Evolutionary conservation across 2,113 vertebrate species (phyloP), one percentile per base, ranked within the genome.

Genomic region (Lanius ludovicianus): DNA sequence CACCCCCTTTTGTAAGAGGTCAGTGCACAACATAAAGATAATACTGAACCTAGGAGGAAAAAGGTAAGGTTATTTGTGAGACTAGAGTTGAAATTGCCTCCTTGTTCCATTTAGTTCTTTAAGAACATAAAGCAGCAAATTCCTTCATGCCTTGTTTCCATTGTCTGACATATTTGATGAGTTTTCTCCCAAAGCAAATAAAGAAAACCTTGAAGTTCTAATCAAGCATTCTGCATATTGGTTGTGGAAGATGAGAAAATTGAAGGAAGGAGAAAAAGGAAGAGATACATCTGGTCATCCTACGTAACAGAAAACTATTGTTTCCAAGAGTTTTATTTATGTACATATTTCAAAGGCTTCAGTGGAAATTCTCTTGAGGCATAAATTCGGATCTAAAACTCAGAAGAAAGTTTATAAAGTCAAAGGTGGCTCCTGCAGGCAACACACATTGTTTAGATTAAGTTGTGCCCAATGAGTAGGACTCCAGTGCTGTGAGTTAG

Each of bases 1-100:
- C 74, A 65, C 79, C 76, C 55, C 35, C n/a, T 44, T 95, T 77
- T 67, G 70, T 77, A 81, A 12, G 56, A 81, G 85, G 79, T 93
- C 83, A 92, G 71, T 6, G 28, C 59, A 94, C 84, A 85, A 67
- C 47, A 89, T 31, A 87, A 89, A 96, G 81, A 80, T 69, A 94
- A 93, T 89, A 77, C 76, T 64, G 76, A 87, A 83, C 20, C 28
- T 46, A 46, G n/a, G 56, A 71, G 41, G 25, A n/a, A 71, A 87
- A 95, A 94, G 47, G 31, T 37, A 52, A 83, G 62, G 63, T 50
- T 56, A 55, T 92, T 90, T 94, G 82, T 77, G 70, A 87, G 73
- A 49, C 41, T 55, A 33, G n/a, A 83, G 73, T 41, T 75, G 42
- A 95, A 94, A 96, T 85, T 93, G 76, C 60, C 64, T 94, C 57